phyloP scores from a whole-genome alignment of 2,797 vertebrate species.

The Epinephelus malabaricus region DNA sequence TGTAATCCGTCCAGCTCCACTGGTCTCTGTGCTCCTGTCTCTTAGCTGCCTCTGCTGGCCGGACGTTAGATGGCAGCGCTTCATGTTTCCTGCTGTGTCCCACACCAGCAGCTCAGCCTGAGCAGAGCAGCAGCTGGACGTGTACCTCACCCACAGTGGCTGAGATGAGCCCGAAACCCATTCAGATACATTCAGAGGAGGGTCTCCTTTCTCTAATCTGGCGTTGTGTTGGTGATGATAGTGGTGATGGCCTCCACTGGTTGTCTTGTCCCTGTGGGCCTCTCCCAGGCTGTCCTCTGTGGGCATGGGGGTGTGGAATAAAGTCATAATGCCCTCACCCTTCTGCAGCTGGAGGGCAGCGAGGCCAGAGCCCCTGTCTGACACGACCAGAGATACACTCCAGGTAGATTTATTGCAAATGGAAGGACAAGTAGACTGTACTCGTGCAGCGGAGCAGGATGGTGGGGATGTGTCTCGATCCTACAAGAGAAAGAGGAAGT shows the following conservation, averaged over 20 bases:
- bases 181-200: constrained; percentile 76
- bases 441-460: constrained; percentile 70
- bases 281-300: constrained; percentile 25
- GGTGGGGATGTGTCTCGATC: constrained; percentile 81
- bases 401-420: constrained; percentile 78
- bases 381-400: constrained; percentile 77
- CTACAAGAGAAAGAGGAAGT: constrained; percentile 54
- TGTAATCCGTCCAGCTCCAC: constrained; percentile 7
- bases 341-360: constrained; percentile 79
- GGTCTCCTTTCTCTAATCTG: constrained; percentile 69
- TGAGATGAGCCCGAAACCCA: constrained; percentile 65
- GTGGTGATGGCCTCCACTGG: constrained; percentile 1
- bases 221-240: constrained; percentile 32
- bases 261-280: constrained; percentile 15
- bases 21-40: constrained; percentile 60
- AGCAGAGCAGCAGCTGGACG: constrained; percentile 83
- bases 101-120: constrained; percentile 83
- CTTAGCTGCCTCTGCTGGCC: constrained; percentile 69
- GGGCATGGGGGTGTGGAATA: constrained; percentile 60
- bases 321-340: constrained; percentile 77
- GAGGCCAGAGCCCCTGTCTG: constrained; percentile 83
- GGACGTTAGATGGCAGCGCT: constrained; percentile 77
- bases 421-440: constrained; percentile 69
- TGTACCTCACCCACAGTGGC: constrained; percentile 79
- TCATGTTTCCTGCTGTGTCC: constrained; percentile 82